A percentile compares a stretch with the other conserved stretches of the same genome.
These are phyloP conservation scores for Bolinopsis microptera DNA, from an alignment of 37 sponge, comb jelly and placozoan genomes.

Conservation along the genomic window DNA sequence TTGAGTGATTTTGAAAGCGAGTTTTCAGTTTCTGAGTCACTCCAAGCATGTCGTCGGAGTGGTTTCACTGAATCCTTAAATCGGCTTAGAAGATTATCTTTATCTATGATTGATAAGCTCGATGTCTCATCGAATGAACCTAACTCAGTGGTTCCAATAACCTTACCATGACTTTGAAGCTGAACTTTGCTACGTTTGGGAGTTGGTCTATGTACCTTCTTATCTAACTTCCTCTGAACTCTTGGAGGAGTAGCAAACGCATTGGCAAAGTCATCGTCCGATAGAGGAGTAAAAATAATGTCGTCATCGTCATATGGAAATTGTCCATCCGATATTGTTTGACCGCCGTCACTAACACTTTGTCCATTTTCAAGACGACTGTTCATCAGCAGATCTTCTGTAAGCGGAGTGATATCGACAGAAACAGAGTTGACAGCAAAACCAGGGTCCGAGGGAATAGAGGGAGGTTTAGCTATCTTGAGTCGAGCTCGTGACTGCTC, in stretches of 20 bases:
- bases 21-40: conserved; percentile 66
- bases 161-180: conserved; percentile 3
- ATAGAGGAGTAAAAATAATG: conserved; percentile 46
- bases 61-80: neutral
- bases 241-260: conserved; percentile 41
- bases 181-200: neutral
- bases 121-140: conserved; percentile 63
- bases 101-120: conserved; percentile 4
- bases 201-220: conserved; percentile 1
- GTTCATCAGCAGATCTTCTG: conserved; percentile 45
- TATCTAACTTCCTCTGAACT: conserved; percentile 12
- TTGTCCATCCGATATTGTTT: conserved; percentile 58
- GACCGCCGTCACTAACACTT: conserved; percentile 21
- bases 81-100: neutral
- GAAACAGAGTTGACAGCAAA: neutral
- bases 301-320: conserved; percentile 60
- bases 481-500: conserved; percentile 28
- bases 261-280: conserved; percentile 12
- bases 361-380: neutral
- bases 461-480: conserved; percentile 59
- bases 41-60: conserved; percentile 46
- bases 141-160: conserved; percentile 31
- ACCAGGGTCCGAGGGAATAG: neutral
- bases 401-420: conserved; percentile 46
- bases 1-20: conserved; percentile 1